Evolutionary conservation across 1,140 invertebrate species (phyloP), one percentile per base, ranked within the genome.

Genomic region (Leptinotarsa lineolata): DNA sequence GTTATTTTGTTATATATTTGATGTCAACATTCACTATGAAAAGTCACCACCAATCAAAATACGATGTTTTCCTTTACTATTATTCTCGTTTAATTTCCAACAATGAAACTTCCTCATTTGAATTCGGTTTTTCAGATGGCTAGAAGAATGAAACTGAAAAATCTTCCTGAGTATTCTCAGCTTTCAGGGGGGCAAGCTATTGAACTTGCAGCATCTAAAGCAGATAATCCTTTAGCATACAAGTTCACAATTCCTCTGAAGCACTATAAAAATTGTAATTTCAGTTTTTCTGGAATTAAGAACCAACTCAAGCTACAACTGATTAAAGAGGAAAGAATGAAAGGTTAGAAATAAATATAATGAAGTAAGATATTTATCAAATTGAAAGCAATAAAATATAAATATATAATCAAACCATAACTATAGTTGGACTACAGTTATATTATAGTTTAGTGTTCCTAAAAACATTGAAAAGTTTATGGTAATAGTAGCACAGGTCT

Each of bases 101-200:
- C 30, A 11, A 30, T 30, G 30, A 30, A 30, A 30, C 30, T 11
- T 39, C 30, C 30, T 39, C 30, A 68, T 58, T 22, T 59, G 73
- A 68, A 20, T 74, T 60, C 12, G 66, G 46, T 65, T 20, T 80
- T 80, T 64, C 81, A 94, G 91, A 88, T 91, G 74, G 93, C 96
- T 16, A 89, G 97, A 79, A 88, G 93, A 81, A 84, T 99, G 80
- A 96, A 96, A 80, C 84, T 99, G 22, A 89, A 86, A 81, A 94
- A 95, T 83, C 85, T 97, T 24, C 88, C 90, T 59, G 90, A 93
- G 79, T 95, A 91, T 84, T 86, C 88, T 13, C 81, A 86, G 70
- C 83, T 94, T 77, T 91, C 89, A 82, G 96, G 97, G 59, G 97
- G 97, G 1, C 86, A 86, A 81, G 93, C 95, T 24, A 90, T 99